Base-by-base conservation (phyloP, 2,797 vertebrate species). In the Ispidina picta region DNA sequence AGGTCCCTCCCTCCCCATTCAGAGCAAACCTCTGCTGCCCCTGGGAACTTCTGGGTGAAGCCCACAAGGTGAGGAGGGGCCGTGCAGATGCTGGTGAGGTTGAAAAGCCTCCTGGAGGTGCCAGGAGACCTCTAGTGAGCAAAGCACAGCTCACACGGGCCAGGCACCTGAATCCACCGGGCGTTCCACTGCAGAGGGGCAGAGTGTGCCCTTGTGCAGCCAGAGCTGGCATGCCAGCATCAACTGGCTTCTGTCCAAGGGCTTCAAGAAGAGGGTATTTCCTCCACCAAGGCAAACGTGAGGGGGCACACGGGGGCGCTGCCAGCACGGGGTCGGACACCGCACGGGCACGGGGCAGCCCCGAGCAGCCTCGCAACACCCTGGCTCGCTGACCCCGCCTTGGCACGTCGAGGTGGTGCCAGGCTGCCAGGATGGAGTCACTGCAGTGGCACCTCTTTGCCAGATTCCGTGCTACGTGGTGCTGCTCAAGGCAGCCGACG, bases 51-150 rank as follows among this genome's bases (percentile, higher is more conserved):
- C 58, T 18, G 54, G 20, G 15, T 8, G 49, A 83, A 70, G 49
- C 43, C 65, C 56, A 6, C 26, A 3, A 20, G 66, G 44, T 44
- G 35, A 26, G 18, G 14, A 43, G 71, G 25, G 60, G 39, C 41
- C 0, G 0, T 17, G 23, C 37, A 26, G 52, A 49, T 1, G 0
- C 56, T 7, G 22, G 21, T 17, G 71, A 28, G 1, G 0, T 2
- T 46, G 46, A n/a, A 60, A 80, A 82, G 39, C 28, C 16, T 51
- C 69, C 71, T 13, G 28, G 80, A 60, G 21, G 52, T 4, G 3
- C 51, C 14, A 35, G 4, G 60, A 65, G 29, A 64, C 10, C 18
- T 39, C 28, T 5, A 3, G 15, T 5, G 26, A 51, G 35, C 46
- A 51, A 48, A 71, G 28, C 55, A 17, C 1, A 5, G 46, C 71